Percentiles rank a stretch among this genome's conserved stretches.
phyloP scores from a whole-genome alignment of 2,113 vertebrate genomes.

The Seriola aureovittata region DNA sequence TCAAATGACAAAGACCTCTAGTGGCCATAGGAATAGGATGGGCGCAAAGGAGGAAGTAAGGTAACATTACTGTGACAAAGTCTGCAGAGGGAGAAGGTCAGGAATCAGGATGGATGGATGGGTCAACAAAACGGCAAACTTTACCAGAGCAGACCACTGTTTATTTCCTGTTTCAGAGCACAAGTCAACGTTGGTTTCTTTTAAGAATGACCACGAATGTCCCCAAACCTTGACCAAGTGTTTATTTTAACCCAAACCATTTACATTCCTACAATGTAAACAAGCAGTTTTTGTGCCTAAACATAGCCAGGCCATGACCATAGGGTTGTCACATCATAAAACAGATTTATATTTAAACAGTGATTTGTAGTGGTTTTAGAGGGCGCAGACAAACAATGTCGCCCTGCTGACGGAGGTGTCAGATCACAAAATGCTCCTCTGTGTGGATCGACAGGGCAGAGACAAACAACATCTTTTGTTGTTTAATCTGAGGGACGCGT shows the following conservation, averaged over 20 bases:
- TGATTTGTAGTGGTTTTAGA: background rate
- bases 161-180: background rate
- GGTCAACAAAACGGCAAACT: too few species aligned
- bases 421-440: background rate
- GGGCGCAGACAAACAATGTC: background rate
- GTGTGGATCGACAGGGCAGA: background rate
- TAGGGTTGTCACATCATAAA: background rate
- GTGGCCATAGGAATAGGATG: background rate
- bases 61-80: background rate
- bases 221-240: background rate
- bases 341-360: background rate
- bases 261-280: background rate
- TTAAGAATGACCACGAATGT: background rate
- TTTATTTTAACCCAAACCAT: background rate
- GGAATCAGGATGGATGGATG: background rate
- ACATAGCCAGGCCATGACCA: background rate
- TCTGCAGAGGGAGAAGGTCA: background rate
- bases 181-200: background rate
- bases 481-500: background rate
- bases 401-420: background rate
- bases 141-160: background rate
- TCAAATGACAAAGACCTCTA: background rate
- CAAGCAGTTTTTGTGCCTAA: background rate
- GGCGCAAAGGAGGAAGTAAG: background rate
- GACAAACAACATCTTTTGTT: background rate